Evolutionary conservation across 2,113 vertebrate genomes (phyloP), one percentile per base, ranked within the genome.

Genomic region (Redunca redunca): DNA sequence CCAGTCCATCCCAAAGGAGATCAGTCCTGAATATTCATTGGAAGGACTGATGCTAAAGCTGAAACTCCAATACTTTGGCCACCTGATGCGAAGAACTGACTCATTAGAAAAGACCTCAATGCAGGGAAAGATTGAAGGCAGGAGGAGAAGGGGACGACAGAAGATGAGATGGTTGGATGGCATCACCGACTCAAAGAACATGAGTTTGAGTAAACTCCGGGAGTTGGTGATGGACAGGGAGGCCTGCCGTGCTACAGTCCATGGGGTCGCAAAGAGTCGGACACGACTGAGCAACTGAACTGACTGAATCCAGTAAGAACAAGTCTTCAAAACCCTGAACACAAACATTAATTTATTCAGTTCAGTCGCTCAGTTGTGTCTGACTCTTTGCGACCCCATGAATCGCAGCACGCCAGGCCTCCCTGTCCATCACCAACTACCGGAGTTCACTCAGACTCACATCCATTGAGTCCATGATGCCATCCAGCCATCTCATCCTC

Each of bases 301-400:
- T 71, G n/a, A 71, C n/a, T 71, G n/a, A n/a, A 83, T 90, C 62
- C n/a, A 57, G 13, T 58, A 81, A 96, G 55, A 89, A 62, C 36
- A 52, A 33, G 36, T 71, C 57, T 94, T 95, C 33, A 81, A 97
- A 96, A 33, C 60, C 53, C 50, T 82, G 8, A 83, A 78, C 21
- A 40, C 46, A 52, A 88, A 90, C 14, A 21, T 67, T 85, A 90
- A 43, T 60, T 93, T 87, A 9, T 57, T 57, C 55, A 57, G 55
- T 55, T 3, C 53, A 3, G 53, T 55, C 55, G 7, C 55, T 57
- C 55, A 57, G 55, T 55, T 3, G 0, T 55, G 7, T 55, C 21
- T 0, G 3, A 55, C 55, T 55, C 55, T 9, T 55, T 21, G 55
- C 7, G 1, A 55, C 55, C 21, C 55, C 21, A 23, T 55, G 55